Evolutionary conservation across 2,797 vertebrate species (phyloP), one percentile per base, ranked within the genome.

Genomic region (Notolabrus celidotus): DNA sequence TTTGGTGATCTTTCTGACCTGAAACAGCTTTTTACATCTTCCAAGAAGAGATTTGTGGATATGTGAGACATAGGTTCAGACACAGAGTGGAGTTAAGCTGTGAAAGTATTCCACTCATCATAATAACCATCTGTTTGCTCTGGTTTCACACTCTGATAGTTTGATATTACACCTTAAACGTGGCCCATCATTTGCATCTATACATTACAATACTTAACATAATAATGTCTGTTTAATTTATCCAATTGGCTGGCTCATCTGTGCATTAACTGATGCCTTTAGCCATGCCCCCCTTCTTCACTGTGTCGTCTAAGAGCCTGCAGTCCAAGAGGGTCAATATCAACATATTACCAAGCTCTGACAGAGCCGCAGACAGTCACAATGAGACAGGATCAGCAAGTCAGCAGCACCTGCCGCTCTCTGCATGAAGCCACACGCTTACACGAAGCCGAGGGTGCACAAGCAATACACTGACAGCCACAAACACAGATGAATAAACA

Each of bases 351-450:
- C 87, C 80, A 86, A 83, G 84, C 79, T 83, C 85, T 92, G 87
- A 93, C 83, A 83, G 90, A 93, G 74, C 86, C 79, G 92, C 89
- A 89, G 93, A 94, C 92, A 93, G 89, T 90, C 90, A 88, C 89
- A 92, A 92, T 91, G 90, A 93, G 90, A 89, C 86, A 77, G 91
- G 87, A 92, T 94, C 92, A 93, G 92, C 92, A 89, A 94, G 92
- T 93, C 92, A 93, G 91, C 93, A 92, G 89, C 89, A 92, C 90
- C 86, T 91, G 91, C 86, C 38, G 57, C 74, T 88, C 75, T 78
- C 75, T 86, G 71, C 79, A 74, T 55, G 51, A 68, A 49, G 71
- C 80, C 60, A 59, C 68, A 55, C 62, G 51, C 74, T 57, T 49
- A 63, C 50, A 45, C 27, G 42, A 15, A 77, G 76, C 47, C 72